Base-by-base conservation (phyloP, 2,797 vertebrate species). In the Acrossocheilus wenchowensis region DNA sequence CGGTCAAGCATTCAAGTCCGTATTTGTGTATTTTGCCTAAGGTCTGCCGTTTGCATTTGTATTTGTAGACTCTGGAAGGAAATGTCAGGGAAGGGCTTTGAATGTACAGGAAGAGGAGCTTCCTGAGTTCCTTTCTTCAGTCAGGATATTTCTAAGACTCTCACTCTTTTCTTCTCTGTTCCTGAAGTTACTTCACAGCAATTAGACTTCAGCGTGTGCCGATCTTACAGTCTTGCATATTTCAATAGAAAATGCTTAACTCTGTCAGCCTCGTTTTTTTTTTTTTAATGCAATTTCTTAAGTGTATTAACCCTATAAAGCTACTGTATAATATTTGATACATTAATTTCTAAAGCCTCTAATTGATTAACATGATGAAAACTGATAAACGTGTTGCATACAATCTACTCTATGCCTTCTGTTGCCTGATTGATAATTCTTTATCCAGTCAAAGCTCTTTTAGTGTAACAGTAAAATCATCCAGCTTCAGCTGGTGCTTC, bases 11-110 rank as follows among this genome's bases (percentile, higher is more conserved):
- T 34, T 66, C 14, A 66, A 81, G 80, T 45, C 15, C 12, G 26
- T 75, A 17, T 81, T 74, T 60, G 36, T 34, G 71, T 75, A 17
- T 74, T 45, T 15, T 21, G 50, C 62, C 64, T 87, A 82, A 77
- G 88, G 89, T 88, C 89, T 89, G 83, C 81, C 64, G 87, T 77
- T 78, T 41, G 17, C 69, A 69, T 78, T 84, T 48, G 87, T 85
- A 84, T 77, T n/a, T 85, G 86, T 91, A 84, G 85, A 87, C 36
- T 30, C 64, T 83, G 43, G 82, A 84, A 89, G 64, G 87, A 92
- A 94, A 94, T 93, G 94, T 94, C 92, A 93, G 93, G 91, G 94
- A 92, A 92, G 86, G 93, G 94, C 84, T 86, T 30, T 39, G 88
- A 95, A 94, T 94, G 91, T 91, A 92, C 92, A 34, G 86, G 88